A percentile compares a stretch with the other conserved stretches of the same genome.
Conservation (phyloP, 2,888 invertebrate genomes). For the Philereme vetulata region DNA sequence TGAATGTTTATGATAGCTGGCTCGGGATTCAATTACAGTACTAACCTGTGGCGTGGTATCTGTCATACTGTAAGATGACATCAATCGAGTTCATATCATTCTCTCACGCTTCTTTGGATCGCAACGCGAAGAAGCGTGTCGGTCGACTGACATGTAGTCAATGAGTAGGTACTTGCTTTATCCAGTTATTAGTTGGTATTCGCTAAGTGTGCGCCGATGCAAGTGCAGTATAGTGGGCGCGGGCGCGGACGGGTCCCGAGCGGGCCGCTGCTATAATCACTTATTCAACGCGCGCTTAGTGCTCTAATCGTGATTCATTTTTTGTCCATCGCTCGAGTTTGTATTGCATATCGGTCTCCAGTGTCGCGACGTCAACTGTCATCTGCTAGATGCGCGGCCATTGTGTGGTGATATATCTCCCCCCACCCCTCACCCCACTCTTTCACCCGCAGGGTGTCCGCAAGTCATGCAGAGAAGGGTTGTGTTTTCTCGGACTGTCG, state of each 20-base stretch:
- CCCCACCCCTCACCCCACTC: neutral
- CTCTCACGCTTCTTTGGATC: neutral
- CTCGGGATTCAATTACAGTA: too few species aligned
- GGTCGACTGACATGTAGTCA: neutral
- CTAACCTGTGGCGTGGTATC: too few species aligned
- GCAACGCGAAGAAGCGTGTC: neutral
- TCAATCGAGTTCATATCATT: too few species aligned
- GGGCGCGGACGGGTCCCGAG: neutral
- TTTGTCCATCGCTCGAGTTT: neutral
- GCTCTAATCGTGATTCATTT: neutral
- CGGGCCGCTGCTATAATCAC: neutral
- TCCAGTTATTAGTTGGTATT: constrained; percentile 29
- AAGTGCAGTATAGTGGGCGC: too few species aligned
- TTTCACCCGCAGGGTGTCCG: too few species aligned
- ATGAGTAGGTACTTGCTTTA: constrained; percentile 9
- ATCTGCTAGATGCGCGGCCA: constrained; percentile 1
- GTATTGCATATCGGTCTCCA: neutral
- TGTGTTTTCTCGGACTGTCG: constrained; percentile 1
- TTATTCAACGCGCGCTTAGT: neutral
- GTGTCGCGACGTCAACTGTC: neutral
- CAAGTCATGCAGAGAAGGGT: constrained; percentile 1
- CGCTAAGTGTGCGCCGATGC: constrained; percentile 19
- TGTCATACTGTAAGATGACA: too few species aligned
- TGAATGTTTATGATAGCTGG: too few species aligned
- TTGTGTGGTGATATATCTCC: constrained; percentile 5